phyloP scores from a whole-genome alignment of 2,113 vertebrate species.

The Oxygymnocypris stewartii region DNA sequence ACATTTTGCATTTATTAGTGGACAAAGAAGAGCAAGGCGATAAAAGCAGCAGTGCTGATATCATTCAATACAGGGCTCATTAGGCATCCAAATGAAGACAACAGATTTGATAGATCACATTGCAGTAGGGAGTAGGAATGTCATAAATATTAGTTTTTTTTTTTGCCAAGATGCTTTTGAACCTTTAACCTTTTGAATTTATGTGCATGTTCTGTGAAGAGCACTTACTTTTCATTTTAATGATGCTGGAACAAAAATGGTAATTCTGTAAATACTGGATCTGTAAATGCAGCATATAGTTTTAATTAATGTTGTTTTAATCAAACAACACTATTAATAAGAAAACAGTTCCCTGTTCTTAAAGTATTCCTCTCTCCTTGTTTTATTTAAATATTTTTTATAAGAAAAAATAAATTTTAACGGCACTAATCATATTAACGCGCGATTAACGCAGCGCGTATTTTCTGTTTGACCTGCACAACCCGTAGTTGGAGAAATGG shows the following conservation, averaged over 20 bases:
- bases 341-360: neutral
- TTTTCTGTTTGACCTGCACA: too few species aligned
- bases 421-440: too few species aligned
- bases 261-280: neutral
- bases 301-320: neutral
- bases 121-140: neutral
- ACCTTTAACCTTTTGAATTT: neutral
- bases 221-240: neutral
- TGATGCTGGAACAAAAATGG: neutral
- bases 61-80: slow-evolving; percentile 21
- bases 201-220: neutral
- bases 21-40: neutral
- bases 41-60: neutral
- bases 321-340: neutral
- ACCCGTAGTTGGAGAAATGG: too few species aligned
- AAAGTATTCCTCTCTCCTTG: neutral
- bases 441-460: too few species aligned
- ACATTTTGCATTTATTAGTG: neutral
- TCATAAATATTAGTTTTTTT: neutral
- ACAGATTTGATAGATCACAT: neutral
- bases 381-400: neutral
- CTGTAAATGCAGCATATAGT: neutral
- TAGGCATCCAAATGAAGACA: slow-evolving; percentile 27
- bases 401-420: neutral
- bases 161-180: neutral